phyloP scores from a whole-genome alignment of 2,888 invertebrate species.

The Coelopa pilipes region DNA sequence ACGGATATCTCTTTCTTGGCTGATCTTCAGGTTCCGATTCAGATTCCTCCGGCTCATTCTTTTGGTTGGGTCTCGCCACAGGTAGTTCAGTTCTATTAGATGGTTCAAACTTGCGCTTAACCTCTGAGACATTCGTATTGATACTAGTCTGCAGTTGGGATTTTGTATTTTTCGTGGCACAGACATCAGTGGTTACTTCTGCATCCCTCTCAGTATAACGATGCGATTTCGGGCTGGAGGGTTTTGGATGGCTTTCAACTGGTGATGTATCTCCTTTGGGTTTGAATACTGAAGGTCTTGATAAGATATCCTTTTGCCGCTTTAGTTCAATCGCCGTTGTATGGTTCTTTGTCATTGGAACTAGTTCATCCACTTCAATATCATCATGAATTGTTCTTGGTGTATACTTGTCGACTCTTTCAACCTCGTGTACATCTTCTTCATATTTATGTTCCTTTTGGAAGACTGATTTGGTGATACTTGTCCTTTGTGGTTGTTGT shows the following conservation, averaged over 20 bases:
- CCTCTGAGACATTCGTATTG: conserved; percentile 41
- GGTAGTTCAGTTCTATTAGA: conserved; percentile 23
- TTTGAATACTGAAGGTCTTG: conserved; percentile 66
- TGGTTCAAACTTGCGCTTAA: conserved; percentile 40
- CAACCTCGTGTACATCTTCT: conserved; percentile 30
- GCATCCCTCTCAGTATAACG: no score
- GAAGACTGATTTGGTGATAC: neutral
- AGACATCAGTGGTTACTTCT: conserved; percentile 27
- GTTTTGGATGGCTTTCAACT: no score
- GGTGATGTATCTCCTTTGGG: no score
- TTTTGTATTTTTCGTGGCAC: conserved; percentile 19
- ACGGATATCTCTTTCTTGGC: no score
- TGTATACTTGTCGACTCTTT: neutral
- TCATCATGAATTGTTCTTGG: conserved; percentile 26
- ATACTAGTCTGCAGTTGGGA: neutral
- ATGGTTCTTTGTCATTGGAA: conserved; percentile 52
- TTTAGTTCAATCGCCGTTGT: conserved; percentile 57
- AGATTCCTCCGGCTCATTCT: conserved; percentile 17
- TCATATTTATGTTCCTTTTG: neutral
- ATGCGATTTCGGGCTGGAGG: no score
- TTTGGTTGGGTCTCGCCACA: conserved; percentile 32
- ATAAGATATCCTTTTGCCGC: conserved; percentile 68
- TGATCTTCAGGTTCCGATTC: neutral
- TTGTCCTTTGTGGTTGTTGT: conserved; percentile 34
- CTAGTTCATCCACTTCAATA: conserved; percentile 44